A percentile compares a stretch with the other conserved stretches of the same genome.
Conservation (phyloP, 2,888 invertebrate species). For the Lypha dubia region DNA sequence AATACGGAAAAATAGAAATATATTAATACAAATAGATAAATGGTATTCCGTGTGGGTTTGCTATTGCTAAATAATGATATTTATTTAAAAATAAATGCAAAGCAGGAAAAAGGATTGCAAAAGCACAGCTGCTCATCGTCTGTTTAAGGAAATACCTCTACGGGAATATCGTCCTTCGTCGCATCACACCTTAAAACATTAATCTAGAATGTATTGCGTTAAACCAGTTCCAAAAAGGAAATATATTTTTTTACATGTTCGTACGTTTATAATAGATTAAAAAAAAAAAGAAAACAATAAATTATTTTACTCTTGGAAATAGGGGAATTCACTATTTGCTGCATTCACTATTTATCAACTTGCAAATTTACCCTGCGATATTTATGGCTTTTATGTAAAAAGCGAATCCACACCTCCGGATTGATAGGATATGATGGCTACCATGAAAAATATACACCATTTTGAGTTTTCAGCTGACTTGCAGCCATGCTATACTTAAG, state of each 20-base stretch:
- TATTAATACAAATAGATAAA: too few species aligned
- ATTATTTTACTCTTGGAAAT: constrained; percentile 56
- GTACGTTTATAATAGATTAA: constrained; percentile 18
- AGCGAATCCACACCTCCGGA: too few species aligned
- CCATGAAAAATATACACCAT: too few species aligned
- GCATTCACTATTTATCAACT: too few species aligned
- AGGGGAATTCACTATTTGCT: background rate
- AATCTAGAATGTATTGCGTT: background rate
- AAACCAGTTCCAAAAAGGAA: background rate
- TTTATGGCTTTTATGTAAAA: too few species aligned
- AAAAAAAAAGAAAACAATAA: constrained; percentile 66
- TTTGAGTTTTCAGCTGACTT: too few species aligned
- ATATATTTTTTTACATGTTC: background rate
- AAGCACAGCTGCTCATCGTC: background rate
- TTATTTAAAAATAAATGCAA: background rate
- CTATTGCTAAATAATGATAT: background rate
- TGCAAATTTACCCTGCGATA: too few species aligned
- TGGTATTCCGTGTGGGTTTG: background rate
- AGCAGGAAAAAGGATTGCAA: background rate
- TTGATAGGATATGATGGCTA: too few species aligned
- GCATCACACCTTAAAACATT: background rate
- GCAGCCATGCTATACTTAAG: too few species aligned
- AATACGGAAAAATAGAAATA: too few species aligned
- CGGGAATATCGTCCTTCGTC: background rate
- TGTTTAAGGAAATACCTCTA: background rate